Evolutionary conservation across 2,113 vertebrate genomes (phyloP), one percentile per base, ranked within the genome.

Genomic region (Dicerorhinus sumatrensis): DNA sequence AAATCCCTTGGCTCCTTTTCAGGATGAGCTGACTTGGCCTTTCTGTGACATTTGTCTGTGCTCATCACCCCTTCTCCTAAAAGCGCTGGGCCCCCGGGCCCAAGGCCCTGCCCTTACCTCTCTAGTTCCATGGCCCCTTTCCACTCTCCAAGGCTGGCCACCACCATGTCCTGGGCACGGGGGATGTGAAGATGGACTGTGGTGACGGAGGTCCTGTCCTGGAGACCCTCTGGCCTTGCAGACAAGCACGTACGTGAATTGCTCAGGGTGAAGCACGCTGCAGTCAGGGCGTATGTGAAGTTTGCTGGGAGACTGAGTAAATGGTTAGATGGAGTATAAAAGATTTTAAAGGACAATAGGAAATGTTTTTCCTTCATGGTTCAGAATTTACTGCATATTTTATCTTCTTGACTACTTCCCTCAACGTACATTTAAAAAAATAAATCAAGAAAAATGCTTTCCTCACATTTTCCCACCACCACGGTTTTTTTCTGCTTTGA

Each of bases 401-500:
- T 83, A 54, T 94, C 96, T 97, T 94, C 27, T 39, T 90, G 62
- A 94, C 80, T 95, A 27, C 27, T 91, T 95, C 65, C 48, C 51
- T 56, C 54, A 69, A 85, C 25, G 65, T 51, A 54, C 54, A 51
- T 92, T 86, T 51, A 2, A 87, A 70, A 96, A 65, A 67, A 63
- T 85, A 96, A 96, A 81, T 93, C 63, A 69, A 81, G 87, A 76
- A 92, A 77, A 96, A 90, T 29, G 5, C 80, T 96, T 89, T 89
- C 31, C 62, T 92, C 72, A 88, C 79, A 16, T 70, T 60, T 83
- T 67, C 46, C 60, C 46, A 62, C 62, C 48, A 5, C 23, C 4
- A 7, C 27, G 80, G 6, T 62, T 39, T 67, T 70, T 29, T 33
- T 17, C 46, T 81, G 76, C 67, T 95, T 92, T 81, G 82, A 92